Percentiles rank a stretch among this genome's conserved stretches.
Conservation (phyloP, 1,140 invertebrate genomes). For the Sarcophaga peregrina region DNA sequence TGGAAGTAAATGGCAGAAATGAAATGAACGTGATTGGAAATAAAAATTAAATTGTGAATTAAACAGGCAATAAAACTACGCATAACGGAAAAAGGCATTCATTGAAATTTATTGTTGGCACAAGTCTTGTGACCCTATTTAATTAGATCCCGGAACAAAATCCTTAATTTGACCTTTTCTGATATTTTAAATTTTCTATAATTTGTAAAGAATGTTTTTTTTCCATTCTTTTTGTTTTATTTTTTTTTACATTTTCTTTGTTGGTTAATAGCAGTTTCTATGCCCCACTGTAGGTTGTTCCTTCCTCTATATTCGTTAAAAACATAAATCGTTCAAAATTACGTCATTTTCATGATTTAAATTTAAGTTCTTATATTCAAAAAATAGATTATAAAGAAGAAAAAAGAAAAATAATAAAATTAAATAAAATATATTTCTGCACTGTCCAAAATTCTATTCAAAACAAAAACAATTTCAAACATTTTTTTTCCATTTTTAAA, state of each 20-base stretch:
- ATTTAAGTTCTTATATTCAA: not conserved
- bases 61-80: no score
- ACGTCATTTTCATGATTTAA: not conserved
- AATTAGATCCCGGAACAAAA: no score
- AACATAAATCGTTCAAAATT: not conserved
- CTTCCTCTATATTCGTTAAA: not conserved
- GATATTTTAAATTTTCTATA: no score
- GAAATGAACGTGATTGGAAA: slow-evolving; percentile 12
- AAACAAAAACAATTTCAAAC: not conserved
- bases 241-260: no score
- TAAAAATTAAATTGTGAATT: not conserved
- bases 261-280: no score
- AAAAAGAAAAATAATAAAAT: not conserved
- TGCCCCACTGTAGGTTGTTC: not conserved
- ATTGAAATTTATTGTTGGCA: no score
- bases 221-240: no score
- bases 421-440: not conserved
- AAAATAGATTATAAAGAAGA: no score
- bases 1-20: not conserved
- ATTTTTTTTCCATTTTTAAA: not conserved
- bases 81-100: no score
- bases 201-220: no score
- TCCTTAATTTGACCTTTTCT: no score
- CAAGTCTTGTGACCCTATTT: no score
- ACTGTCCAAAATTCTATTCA: not conserved